phyloP scores from a whole-genome alignment of 2,888 invertebrate species.

The Dasysyrphus tricinctus region DNA sequence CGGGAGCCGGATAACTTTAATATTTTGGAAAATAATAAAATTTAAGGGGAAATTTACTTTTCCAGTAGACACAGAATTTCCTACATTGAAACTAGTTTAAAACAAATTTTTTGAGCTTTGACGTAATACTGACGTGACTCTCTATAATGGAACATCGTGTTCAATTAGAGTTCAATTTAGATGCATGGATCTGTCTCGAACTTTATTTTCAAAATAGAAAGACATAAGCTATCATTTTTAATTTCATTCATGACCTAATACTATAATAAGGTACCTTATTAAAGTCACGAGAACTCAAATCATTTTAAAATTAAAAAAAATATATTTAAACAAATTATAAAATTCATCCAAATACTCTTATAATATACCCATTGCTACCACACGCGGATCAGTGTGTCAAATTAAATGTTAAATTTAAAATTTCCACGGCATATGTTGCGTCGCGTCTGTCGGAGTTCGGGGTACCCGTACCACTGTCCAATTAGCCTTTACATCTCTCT shows the following conservation, averaged over 20 bases:
- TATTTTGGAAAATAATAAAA: no score
- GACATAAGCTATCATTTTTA: neutral
- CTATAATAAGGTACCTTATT: neutral
- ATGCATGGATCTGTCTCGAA: no score
- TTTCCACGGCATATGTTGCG: slow-evolving; percentile 59
- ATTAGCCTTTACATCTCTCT: slow-evolving; percentile 57
- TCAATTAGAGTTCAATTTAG: no score
- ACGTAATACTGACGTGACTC: no score
- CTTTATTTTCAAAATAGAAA: neutral
- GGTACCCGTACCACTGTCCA: slow-evolving; percentile 50
- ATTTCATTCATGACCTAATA: neutral
- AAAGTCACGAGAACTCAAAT: neutral
- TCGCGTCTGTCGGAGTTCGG: neutral
- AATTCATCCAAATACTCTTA: neutral
- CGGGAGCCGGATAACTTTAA: no score
- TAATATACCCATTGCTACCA: neutral
- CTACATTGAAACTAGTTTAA: no score
- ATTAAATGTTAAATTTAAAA: slow-evolving; percentile 54
- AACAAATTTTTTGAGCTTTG: no score
- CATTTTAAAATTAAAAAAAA: neutral
- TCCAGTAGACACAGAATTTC: no score
- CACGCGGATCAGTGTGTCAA: slow-evolving; percentile 47
- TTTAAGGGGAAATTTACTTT: no score
- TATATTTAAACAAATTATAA: neutral
- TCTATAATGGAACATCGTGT: no score